phyloP scores from a whole-genome alignment of 2,888 invertebrate species.

The Elmis aenea region DNA sequence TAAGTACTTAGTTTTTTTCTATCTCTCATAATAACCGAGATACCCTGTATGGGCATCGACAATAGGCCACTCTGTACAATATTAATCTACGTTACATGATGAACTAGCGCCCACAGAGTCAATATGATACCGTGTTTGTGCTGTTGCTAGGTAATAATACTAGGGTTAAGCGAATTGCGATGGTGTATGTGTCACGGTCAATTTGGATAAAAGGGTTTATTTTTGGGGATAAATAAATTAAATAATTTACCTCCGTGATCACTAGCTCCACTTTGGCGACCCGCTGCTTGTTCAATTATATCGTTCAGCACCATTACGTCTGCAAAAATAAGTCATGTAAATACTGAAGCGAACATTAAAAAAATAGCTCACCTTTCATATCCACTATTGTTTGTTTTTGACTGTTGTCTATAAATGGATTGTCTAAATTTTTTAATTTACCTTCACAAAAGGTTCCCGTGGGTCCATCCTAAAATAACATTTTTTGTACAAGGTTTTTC shows the following conservation, averaged over 20 bases:
- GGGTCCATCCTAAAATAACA: slow-evolving; percentile 64
- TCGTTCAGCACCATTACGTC: slow-evolving; percentile 97
- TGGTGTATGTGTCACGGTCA: slow-evolving; percentile 44
- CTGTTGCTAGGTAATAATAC: slow-evolving; percentile 17
- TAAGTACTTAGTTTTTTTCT: no score
- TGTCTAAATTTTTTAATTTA: slow-evolving; percentile 81
- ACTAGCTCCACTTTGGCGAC: slow-evolving; percentile 78
- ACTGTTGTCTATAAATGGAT: slow-evolving; percentile 85
- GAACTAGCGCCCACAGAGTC: neutral
- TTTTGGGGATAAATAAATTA: slow-evolving; percentile 16
- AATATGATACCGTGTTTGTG: no score
- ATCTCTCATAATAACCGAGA: no score
- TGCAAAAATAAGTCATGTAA: slow-evolving; percentile 46
- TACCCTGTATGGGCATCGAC: no score
- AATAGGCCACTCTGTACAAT: no score
- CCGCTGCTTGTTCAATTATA: slow-evolving; percentile 93
- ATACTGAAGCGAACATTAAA: slow-evolving; percentile 1
- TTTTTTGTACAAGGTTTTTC: no score
- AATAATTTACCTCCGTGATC: slow-evolving; percentile 77
- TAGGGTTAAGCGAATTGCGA: slow-evolving; percentile 44
- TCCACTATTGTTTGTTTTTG: slow-evolving; percentile 88
- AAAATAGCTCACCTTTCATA: slow-evolving; percentile 59
- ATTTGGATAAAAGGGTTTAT: slow-evolving; percentile 21
- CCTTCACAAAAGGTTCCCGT: slow-evolving; percentile 74
- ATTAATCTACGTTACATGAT: neutral